Evolutionary conservation across 2,888 invertebrate genomes (phyloP), one percentile per base, ranked within the genome.

Genomic region (Scaptomyza reducta): DNA sequence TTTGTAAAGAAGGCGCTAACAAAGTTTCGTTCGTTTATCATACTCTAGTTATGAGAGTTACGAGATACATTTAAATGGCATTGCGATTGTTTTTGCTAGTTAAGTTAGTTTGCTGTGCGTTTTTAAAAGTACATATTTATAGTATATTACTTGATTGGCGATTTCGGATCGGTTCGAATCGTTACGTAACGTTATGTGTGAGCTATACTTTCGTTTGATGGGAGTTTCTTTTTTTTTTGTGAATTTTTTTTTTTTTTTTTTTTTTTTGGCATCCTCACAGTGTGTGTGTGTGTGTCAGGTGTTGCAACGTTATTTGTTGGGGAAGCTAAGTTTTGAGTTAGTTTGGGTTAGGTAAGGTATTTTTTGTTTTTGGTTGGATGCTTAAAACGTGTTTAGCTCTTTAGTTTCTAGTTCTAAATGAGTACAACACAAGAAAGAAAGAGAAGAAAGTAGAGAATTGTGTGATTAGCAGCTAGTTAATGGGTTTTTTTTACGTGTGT

Each of bases 1-100:
- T 14, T 72, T 70, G 70, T 76, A 70, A 74, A 76, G 82, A 81
- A 80, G 82, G 80, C 80, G 78, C 73, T 56, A 44, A n/a, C 53
- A 22, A 70, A 55, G 54, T 55, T 64, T n/a, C n/a, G 14, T 25
- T 53, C 40, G 46, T 42, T 49, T 31, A 66, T 67, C 46, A 33
- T 54, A 63, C 53, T 55, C 38, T 42, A 47, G 35, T 57, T 40
- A 7, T 50, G 22, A 50, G 29, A 59, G 47, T 31, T 67, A 38
- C 50, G 16, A 61, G 62, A 59, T 66, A 60, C 25, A 55, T 55
- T 56, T 67, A 57, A 76, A 67, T 74, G 77, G 56, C 67, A 63
- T 74, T 76, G 58, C 71, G 53, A 62, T 71, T 68, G 62, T 68
- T 50, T 33, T 70, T 62, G 72, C 69, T 73, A 59, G 57, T 67